Conservation (phyloP, 2,888 invertebrate genomes). For the Gandaritis pyraliata region DNA sequence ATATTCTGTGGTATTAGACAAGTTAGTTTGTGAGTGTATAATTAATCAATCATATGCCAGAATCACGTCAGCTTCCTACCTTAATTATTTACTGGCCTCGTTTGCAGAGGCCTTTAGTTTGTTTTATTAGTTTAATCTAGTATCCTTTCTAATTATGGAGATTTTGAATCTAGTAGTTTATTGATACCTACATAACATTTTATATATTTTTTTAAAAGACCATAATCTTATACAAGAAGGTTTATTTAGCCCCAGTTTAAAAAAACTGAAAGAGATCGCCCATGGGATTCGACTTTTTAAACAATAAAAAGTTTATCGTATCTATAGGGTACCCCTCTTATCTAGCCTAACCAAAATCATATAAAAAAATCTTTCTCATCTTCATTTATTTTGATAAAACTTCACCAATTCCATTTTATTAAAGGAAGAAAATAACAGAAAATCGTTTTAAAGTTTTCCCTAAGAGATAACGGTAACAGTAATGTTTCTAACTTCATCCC, state of each 20-base stretch:
- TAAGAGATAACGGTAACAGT: conserved; percentile 10
- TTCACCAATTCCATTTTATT: conserved; percentile 10
- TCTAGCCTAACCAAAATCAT: too few species aligned
- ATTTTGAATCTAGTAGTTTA: conserved; percentile 1
- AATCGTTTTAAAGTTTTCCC: conserved; percentile 26
- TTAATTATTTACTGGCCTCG: conserved; percentile 47
- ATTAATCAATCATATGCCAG: conserved; percentile 51
- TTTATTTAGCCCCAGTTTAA: too few species aligned
- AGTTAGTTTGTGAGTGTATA: conserved; percentile 35
- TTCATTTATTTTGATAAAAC: not conserved
- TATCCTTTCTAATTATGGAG: conserved; percentile 38
- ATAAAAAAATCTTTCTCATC: too few species aligned
- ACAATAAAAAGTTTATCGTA: too few species aligned
- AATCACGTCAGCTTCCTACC: conserved; percentile 40
- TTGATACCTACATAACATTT: not conserved
- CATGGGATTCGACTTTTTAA: too few species aligned
- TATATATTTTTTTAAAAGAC: too few species aligned
- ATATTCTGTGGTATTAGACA: conserved; percentile 34
- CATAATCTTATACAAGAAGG: too few species aligned
- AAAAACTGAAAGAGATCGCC: too few species aligned
- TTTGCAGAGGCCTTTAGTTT: conserved; percentile 31
- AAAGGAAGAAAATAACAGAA: conserved; percentile 20
- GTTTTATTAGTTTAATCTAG: conserved; percentile 17
- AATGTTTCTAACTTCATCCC: conserved; percentile 27
- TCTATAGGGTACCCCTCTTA: too few species aligned